Evolutionary conservation across 2,113 vertebrate genomes (phyloP), one percentile per base, ranked within the genome.

Genomic region (Passer montanus): DNA sequence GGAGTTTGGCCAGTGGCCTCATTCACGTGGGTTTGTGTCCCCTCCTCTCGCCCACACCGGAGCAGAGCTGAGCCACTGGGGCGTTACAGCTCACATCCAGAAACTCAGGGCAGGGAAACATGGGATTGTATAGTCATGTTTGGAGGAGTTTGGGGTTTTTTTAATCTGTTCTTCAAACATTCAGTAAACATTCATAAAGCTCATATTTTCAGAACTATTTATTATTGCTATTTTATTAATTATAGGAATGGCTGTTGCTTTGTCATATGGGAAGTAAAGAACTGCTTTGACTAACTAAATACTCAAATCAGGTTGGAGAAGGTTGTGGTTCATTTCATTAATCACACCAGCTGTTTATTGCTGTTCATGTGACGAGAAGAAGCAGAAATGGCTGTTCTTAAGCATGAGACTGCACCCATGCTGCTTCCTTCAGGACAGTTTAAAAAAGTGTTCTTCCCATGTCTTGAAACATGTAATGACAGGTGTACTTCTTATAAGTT

Each of bases 201-300:
- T 21, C 13, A 22, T 49, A 35, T 11, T 58, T 46, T 78, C 50
- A 62, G 44, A 77, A 59, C 59, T 52, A 72, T 77, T 67, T 66
- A 64, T 69, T 91, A 67, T 68, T 91, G 15, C n/a, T 77, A 85
- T 87, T 37, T 87, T 74, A 85, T 82, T 82, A 80, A 62, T 84
- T 80, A 64, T 31, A 78, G 53, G 79, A 77, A 83, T 28, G 3
- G 17, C 31, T 0, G 0, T 78, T 87, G 39, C 56, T 83, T 91
- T 90, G 47, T 78, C 63, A 47, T 78, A 44, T 13, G 27, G 80
- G 68, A 94, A 88, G 44, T 77, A 79, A 89, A 91, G 64, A 94
- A 44, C 79, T 95, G 58, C 47, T 95, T 91, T 91, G 94, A 89
- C 84, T 90, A 90, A 76, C 58, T 87, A 86, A 89, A 68, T 80